Evolutionary conservation across 2,797 vertebrate genomes (phyloP), one percentile per base, ranked within the genome.

Genomic region (Psittacula derbiana): DNA sequence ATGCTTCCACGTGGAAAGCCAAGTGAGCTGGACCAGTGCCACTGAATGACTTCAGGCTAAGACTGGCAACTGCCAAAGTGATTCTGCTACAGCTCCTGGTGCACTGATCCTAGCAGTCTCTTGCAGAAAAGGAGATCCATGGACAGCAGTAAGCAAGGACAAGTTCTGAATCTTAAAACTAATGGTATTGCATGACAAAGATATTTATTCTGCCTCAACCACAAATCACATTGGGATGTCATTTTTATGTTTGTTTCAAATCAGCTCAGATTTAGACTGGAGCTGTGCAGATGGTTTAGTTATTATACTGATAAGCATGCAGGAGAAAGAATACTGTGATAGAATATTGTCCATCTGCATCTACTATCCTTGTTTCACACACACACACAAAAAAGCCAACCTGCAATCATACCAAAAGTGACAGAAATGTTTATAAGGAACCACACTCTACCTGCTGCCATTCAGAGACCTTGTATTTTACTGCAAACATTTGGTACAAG

Each of bases 21-120:
- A 75, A 81, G 79, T 6, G 81, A 93, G 74, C 90, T 90, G 95
- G 93, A 58, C 14, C 86, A 28, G 72, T 3, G 76, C 92, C 93
- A 94, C 30, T 2, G 47, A 75, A 75, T 46, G 71, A 93, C 95
- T 95, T 66, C 90, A 95, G 78, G 90, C 94, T 65, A 80, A 82
- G 87, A 46, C 70, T 81, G 95, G 92, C 83, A 73, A 92, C 72
- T 67, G 75, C 78, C 83, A 85, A 66, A 80, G 89, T 12, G 3
- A 30, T 80, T 43, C 84, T 72, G 75, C 88, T 52, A 8, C 67
- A 66, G 88, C 74, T 93, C 76, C 55, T 74, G 58, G 53, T 47
- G 84, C 66, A 3, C n/a, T 2, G 8, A 62, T 24, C 47, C 73
- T 75, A 53, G 76, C 58, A 64, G 52, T 2, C 69, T 79, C 70